Evolutionary conservation across 2,888 invertebrate genomes (phyloP), one percentile per base, ranked within the genome.

Genomic region (Agelastica alni): DNA sequence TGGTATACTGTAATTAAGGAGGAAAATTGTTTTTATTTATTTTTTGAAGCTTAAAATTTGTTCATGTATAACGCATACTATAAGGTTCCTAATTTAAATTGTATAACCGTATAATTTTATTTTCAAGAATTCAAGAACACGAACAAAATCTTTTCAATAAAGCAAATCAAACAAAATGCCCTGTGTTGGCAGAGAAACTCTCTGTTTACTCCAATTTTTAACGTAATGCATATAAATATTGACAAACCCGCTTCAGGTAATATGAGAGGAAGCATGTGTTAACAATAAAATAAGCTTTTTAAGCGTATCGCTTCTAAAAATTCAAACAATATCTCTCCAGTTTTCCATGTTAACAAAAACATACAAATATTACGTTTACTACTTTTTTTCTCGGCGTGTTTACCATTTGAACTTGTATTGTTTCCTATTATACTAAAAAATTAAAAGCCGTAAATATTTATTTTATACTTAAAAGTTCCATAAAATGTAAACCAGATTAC

Each of bases 151-250:
- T 10, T 37, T 18, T 12, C 5, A 20, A 12, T 13, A 7, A 39
- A 39, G 13, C 10, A 47, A 28, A 26, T 16, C 17, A 47, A 37
- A 47, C 22, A 32, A 47, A 47, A 47, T 28, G 36, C 12, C 16
- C 34, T 9, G 13, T 34, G n/a, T 28, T 10, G 16, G 18, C 17
- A 41, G 16, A 31, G 17, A 17, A n/a, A n/a, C n/a, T n/a, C 28
- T 48, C 5, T 39, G 39, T 41, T 39, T 31, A 39, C 48, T 48
- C 36, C 47, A 39, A 48, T 45, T 48, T 48, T 41, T 39, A 39
- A 31, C 39, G 39, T 39, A 48, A 48, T 31, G 31, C 17, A 48
- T 48, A 48, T 48, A 39, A 41, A 48, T 48, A 48, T 48, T 48
- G 48, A 48, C 48, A 48, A 48, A 39, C 39, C 48, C 31, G 48